These are phyloP conservation scores for Eonycteris spelaea DNA, from an alignment of 2,113 vertebrate genomes.

Conservation along the genomic window DNA sequence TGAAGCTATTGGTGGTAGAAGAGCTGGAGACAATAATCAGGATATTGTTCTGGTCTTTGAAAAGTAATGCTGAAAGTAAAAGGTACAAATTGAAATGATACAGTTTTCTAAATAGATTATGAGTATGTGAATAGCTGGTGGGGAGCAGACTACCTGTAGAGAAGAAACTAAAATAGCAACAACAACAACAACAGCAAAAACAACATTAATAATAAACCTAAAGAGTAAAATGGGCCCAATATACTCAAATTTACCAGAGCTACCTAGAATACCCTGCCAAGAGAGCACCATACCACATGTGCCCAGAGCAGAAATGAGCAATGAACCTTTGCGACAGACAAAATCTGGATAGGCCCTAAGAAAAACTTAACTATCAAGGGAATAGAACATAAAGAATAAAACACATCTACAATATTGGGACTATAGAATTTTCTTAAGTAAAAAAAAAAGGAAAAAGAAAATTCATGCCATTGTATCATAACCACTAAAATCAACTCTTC, in stretches of 20 bases:
- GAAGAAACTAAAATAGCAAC: background rate
- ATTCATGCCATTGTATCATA: background rate
- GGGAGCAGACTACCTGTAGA: background rate
- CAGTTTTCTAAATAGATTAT: background rate
- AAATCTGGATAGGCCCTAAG: background rate
- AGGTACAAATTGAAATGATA: background rate
- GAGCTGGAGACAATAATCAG: background rate
- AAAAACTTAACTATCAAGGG: background rate
- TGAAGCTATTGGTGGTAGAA: background rate
- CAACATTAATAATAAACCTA: too few species aligned
- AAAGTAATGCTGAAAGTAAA: background rate
- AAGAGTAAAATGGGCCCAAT: background rate
- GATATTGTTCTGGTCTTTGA: background rate
- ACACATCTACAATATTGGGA: background rate
- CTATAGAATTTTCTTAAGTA: background rate
- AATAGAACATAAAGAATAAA: background rate
- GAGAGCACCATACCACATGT: background rate
- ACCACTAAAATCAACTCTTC: background rate
- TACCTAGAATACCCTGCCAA: background rate
- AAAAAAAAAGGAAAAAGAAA: background rate
- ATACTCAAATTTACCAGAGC: background rate
- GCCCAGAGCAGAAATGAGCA: background rate
- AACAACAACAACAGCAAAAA: too few species aligned
- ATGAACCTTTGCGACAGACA: background rate
- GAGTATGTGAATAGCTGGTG: background rate